phyloP scores from a whole-genome alignment of 37 sponge, comb jelly and placozoan genomes.

The Lycopodina hypogea region DNA sequence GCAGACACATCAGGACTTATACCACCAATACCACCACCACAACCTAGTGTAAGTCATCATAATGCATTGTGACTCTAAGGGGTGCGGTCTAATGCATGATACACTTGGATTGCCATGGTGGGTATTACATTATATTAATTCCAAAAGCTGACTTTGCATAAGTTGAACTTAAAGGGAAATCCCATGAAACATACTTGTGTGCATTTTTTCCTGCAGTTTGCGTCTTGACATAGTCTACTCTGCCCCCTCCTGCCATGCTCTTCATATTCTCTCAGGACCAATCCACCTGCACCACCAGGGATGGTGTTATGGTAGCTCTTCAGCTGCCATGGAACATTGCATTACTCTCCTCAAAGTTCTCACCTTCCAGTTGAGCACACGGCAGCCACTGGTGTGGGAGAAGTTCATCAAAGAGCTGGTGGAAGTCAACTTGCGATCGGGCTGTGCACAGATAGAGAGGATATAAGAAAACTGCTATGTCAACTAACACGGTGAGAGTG shows the following conservation, averaged over 20 bases:
- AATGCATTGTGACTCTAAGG: too few relatives aligned
- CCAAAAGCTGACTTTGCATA: too few relatives aligned
- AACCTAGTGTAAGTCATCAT: conserved; percentile 6
- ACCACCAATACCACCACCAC: too few relatives aligned
- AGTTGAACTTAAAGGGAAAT: too few relatives aligned
- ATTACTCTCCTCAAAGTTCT: conserved; percentile 79
- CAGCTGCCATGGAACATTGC: conserved; percentile 81
- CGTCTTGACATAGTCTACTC: too few relatives aligned
- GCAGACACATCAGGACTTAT: background rate
- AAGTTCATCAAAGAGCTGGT: conserved; percentile 77
- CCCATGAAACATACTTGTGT: too few relatives aligned
- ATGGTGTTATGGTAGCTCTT: conserved; percentile 78
- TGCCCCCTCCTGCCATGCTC: background rate
- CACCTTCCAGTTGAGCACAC: conserved; percentile 41
- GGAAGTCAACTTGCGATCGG: conserved; percentile 64
- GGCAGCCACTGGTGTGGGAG: conserved; percentile 45
- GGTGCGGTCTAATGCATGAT: too few relatives aligned
- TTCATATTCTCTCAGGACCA: background rate
- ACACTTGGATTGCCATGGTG: too few relatives aligned
- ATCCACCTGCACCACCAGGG: conserved; percentile 26
- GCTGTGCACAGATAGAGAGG: conserved; percentile 36
- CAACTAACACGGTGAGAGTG: conserved; percentile 70
- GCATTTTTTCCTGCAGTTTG: too few relatives aligned
- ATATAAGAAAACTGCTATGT: conserved; percentile 71
- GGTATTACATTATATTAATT: too few relatives aligned